Base-by-base conservation (phyloP, 2,888 invertebrate species). In the Aporophyla lueneburgensis region DNA sequence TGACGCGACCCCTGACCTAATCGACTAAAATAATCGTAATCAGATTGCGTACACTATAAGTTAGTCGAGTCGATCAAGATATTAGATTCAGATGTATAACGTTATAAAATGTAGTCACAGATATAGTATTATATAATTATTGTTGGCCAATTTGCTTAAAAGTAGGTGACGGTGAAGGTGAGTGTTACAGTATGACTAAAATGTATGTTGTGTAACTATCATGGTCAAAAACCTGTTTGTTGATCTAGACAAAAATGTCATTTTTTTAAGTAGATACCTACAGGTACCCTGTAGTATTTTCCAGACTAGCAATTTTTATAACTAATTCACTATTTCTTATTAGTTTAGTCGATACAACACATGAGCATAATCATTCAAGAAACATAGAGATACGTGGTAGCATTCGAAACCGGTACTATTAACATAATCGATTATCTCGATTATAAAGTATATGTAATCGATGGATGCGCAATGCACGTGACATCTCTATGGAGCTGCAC, bases 371-470 rank as follows among this genome's bases (percentile, higher is more conserved):
- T 78, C 78, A 78, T 76, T 78, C 76, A 80, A 78, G 69, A 74
- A 76, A 74, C 65, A 27, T 61, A 73, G 33, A 67, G 53, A 65
- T 71, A 85, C 83, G 84, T 81, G 78, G 85, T 83, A 87, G 85
- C 75, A 88, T 89, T 88, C 82, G 74, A 80, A 89, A 92, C 93
- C 88, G 85, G 91, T 89, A 74, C 76, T 81, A 91, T 92, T 91
- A 89, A 65, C 89, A 91, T 91, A 91, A 89, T 87, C 87, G 86
- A 87, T 87, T 79, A 87, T 83, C 82, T 85, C 85, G 82, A 86
- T 86, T 83, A 81, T 77, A 86, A 85, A 76, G 75, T 78, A 72
- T 83, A 71, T 84, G 83, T 79, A 85, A 87, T 87, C 88, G 86
- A 87, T 86, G 71, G 84, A 87, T 87, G 87, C 83, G 79, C 80